phyloP scores from a whole-genome alignment of 2,113 vertebrate genomes.

The Osmerus eperlanus region DNA sequence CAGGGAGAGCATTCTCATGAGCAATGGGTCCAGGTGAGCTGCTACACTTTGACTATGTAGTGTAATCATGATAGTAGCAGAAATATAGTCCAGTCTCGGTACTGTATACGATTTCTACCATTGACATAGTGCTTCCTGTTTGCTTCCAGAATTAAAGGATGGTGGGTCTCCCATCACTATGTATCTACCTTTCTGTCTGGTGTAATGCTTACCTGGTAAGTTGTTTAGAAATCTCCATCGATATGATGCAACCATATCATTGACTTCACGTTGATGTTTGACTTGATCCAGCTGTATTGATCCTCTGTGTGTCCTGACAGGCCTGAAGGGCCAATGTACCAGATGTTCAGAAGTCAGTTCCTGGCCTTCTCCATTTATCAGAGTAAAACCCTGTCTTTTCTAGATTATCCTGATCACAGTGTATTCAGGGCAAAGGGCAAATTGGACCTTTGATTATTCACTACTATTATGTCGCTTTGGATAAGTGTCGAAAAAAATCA shows the following conservation, averaged over 20 bases:
- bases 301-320: conserved; percentile 59
- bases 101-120: too few species aligned
- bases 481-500: neutral
- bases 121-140: neutral
- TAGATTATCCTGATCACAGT: neutral
- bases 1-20: conserved; percentile 94
- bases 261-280: neutral
- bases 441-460: too few species aligned
- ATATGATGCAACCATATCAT: neutral
- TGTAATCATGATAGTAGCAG: neutral
- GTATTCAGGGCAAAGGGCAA: too few species aligned
- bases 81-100: too few species aligned
- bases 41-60: neutral
- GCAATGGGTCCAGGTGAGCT: conserved; percentile 90
- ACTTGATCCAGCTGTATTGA: neutral
- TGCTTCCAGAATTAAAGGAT: conserved; percentile 88
- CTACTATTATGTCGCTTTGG: too few species aligned
- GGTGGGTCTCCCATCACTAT: conserved; percentile 98
- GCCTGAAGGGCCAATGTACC: conserved; percentile 94
- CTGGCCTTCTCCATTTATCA: conserved; percentile 94
- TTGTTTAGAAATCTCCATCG: conserved; percentile 20
- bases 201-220: conserved; percentile 98
- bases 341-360: conserved; percentile 96
- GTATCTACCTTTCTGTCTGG: conserved; percentile 95
- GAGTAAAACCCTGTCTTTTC: conserved; percentile 75